Base-by-base conservation (phyloP, 2,888 invertebrate genomes). In the Nasonia oneida region DNA sequence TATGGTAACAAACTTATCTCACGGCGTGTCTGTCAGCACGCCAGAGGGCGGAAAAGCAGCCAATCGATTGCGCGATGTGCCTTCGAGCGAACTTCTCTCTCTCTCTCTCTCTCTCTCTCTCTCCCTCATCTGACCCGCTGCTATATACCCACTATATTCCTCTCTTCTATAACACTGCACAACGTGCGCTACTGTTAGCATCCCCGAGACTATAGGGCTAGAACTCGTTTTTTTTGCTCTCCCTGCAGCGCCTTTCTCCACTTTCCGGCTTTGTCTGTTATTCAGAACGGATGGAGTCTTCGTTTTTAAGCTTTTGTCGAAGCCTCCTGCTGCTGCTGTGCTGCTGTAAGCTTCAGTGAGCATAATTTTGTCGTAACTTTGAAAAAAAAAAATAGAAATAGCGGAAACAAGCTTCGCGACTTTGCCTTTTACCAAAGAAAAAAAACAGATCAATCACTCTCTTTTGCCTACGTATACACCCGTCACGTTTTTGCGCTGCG, bases 281-380 rank as follows among this genome's bases (percentile, higher is more conserved):
- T 77, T 57, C 76, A 77, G 76, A 77, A 77, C 76, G 61, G 76
- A 77, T 77, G 76, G 61, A 77, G 76, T 77, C 76, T 77, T 77
- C 76, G 76, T 77, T 77, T 77, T 77, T 77, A 77, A 77, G 76
- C 61, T 61, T 77, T 77, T 77, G 76, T 77, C 76, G 61, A 77
- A 77, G 76, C 61, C 76, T 39, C 39, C 1, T 29, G 29, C 29
- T 29, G 29, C 29, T 29, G 29, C 37, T 39, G 57, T 37, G 3
- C n/a, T n/a, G 57, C 4, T 18, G 76, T 61, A 77, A 61, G 76
- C 76, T 39, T 37, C 57, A 61, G 10, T 61, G 76, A 77, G 10
- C 75, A 76, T 57, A 76, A 57, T 76, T 76, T 37, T 76, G 75
- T 57, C 53, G 75, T 39, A 39, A 61, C 61, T 77, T 61, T 77